Evolutionary conservation across 2,888 invertebrate species (phyloP).

Genomic region (Pegoplata infirma): DNA sequence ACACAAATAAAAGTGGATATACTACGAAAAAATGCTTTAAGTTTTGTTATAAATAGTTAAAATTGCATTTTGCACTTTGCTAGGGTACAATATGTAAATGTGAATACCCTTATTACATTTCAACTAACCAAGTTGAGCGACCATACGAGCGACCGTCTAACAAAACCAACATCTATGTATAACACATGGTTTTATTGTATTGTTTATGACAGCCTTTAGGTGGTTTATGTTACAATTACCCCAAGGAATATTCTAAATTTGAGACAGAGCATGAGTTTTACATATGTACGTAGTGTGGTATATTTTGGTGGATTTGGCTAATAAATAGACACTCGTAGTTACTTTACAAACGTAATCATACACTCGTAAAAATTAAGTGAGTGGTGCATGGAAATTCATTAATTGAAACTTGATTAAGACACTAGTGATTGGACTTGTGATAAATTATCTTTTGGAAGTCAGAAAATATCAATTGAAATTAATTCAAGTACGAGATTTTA

Average conservation of each 20-base stretch:
- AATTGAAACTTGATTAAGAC: too few relatives aligned
- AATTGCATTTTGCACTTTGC: too few relatives aligned
- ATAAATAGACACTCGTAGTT: slow-evolving; percentile 2
- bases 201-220: slow-evolving; percentile 52
- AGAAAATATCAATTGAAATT: too few relatives aligned
- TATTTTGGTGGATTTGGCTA: slow-evolving; percentile 3
- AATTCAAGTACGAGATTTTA: too few relatives aligned
- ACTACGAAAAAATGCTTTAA: too few relatives aligned
- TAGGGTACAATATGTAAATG: neutral
- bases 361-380: neutral
- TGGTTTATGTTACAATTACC: neutral
- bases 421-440: too few relatives aligned
- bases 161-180: neutral
- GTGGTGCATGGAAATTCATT: neutral
- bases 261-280: neutral
- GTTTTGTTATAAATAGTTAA: too few relatives aligned
- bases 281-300: neutral
- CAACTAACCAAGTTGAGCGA: slow-evolving; percentile 1
- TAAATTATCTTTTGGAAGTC: too few relatives aligned
- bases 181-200: slow-evolving; percentile 45
- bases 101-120: too few relatives aligned
- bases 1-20: too few relatives aligned
- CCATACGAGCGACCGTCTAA: neutral
- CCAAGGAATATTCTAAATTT: neutral
- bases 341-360: neutral